Conservation (phyloP, 2,797 vertebrate species). For the Parauchenoglanis punctatus region DNA sequence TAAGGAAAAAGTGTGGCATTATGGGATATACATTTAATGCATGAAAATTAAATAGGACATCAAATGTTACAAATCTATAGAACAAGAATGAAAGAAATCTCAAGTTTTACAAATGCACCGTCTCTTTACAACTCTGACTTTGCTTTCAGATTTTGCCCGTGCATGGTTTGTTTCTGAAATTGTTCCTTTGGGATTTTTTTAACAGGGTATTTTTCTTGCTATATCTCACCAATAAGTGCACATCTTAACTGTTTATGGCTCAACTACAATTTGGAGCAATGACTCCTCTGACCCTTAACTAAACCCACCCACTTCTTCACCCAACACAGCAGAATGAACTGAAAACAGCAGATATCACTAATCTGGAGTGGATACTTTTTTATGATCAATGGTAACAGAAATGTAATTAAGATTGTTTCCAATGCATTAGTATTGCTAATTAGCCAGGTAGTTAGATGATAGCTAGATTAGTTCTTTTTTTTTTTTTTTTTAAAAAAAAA, state of each 20-base stretch:
- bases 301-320: too few relatives aligned
- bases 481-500: background rate
- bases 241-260: conserved; percentile 1
- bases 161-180: background rate
- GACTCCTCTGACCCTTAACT: background rate
- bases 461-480: background rate
- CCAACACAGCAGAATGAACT: background rate
- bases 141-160: background rate
- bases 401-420: background rate
- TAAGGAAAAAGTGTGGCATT: background rate
- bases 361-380: background rate
- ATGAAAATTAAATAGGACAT: background rate
- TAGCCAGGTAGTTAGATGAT: too few relatives aligned
- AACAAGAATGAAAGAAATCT: background rate
- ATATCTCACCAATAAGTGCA: too few relatives aligned
- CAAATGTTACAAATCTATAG: background rate
- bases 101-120: background rate
- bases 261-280: background rate
- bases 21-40: background rate
- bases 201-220: background rate
- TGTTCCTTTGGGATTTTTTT: background rate
- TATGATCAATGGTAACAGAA: background rate
- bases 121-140: background rate
- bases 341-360: background rate
- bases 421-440: background rate